These are phyloP conservation scores for Leptonema lineaticorne DNA, from an alignment of 1,140 invertebrate genomes.

Conservation along the genomic window DNA sequence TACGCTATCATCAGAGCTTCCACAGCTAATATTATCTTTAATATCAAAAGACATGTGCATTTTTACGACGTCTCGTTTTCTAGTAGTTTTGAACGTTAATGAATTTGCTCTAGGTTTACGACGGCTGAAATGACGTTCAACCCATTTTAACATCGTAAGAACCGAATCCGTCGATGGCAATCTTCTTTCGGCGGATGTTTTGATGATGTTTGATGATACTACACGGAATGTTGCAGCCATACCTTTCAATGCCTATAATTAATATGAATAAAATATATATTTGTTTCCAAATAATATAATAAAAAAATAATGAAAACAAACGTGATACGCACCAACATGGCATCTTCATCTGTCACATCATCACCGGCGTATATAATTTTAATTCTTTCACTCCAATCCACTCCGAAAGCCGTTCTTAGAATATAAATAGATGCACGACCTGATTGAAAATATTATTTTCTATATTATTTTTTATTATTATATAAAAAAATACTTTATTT, in stretches of 20 bases:
- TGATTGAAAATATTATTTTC: slow-evolving; percentile 42
- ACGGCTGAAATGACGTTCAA: slow-evolving; percentile 77
- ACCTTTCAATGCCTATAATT: slow-evolving; percentile 73
- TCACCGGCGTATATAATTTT: slow-evolving; percentile 89
- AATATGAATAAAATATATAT: neutral
- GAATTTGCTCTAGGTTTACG: slow-evolving; percentile 67
- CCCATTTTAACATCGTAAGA: slow-evolving; percentile 85
- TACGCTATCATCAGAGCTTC: slow-evolving; percentile 39
- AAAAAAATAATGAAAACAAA: too few species aligned
- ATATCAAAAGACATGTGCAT: slow-evolving; percentile 71
- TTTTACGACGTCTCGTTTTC: slow-evolving; percentile 63
- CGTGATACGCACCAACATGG: slow-evolving; percentile 82
- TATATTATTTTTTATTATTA: neutral
- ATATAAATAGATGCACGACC: slow-evolving; percentile 87
- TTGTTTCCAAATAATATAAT: too few species aligned
- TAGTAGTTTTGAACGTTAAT: slow-evolving; percentile 59
- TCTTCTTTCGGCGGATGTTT: slow-evolving; percentile 81
- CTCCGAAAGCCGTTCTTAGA: slow-evolving; percentile 81
- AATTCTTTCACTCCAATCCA: slow-evolving; percentile 89
- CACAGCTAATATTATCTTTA: slow-evolving; percentile 42
- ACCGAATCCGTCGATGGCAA: slow-evolving; percentile 86
- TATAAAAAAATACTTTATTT: neutral
- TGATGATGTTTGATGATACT: slow-evolving; percentile 79
- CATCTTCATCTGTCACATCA: slow-evolving; percentile 88
- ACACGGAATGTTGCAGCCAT: slow-evolving; percentile 91